These are phyloP conservation scores for Xiphophorus couchianus DNA, from an alignment of 2,113 vertebrate species.

Conservation along the genomic window DNA sequence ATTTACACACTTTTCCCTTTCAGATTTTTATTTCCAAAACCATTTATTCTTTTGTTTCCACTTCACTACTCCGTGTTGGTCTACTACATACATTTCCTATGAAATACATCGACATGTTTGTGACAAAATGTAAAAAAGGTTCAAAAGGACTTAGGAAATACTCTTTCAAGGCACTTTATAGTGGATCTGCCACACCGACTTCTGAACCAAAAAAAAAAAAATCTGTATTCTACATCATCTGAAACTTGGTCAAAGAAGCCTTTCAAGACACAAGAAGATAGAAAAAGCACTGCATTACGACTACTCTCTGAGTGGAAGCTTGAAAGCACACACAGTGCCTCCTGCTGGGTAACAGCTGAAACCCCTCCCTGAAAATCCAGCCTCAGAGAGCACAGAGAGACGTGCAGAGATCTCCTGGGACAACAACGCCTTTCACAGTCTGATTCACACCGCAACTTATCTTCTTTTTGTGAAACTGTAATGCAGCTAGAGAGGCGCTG, in stretches of 20 bases:
- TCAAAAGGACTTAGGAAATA: constrained; percentile 3
- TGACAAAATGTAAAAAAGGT: neutral
- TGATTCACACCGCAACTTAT: constrained; percentile 7
- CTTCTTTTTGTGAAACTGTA: constrained; percentile 32
- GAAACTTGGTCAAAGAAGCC: constrained; percentile 26
- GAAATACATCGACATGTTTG: neutral
- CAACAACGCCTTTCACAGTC: constrained; percentile 25
- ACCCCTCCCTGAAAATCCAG: constrained; percentile 52
- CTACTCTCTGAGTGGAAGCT: constrained; percentile 46
- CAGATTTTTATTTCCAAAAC: neutral
- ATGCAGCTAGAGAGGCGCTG: constrained; percentile 10
- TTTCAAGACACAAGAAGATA: constrained; percentile 50
- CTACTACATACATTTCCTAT: neutral
- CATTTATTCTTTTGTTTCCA: neutral
- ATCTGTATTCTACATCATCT: constrained; percentile 31
- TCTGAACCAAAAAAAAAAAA: constrained; percentile 2
- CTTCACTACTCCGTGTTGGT: neutral
- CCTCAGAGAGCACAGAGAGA: constrained; percentile 33
- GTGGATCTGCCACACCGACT: constrained; percentile 4
- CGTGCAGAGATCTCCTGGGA: constrained; percentile 33
- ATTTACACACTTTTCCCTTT: neutral
- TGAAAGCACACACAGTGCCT: constrained; percentile 71
- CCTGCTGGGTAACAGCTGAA: constrained; percentile 75
- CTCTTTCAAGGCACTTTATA: neutral
- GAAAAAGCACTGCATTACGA: constrained; percentile 39